Evolutionary conservation across 2,113 vertebrate genomes (phyloP), one percentile per base, ranked within the genome.

Genomic region (Melanocharis versteri): DNA sequence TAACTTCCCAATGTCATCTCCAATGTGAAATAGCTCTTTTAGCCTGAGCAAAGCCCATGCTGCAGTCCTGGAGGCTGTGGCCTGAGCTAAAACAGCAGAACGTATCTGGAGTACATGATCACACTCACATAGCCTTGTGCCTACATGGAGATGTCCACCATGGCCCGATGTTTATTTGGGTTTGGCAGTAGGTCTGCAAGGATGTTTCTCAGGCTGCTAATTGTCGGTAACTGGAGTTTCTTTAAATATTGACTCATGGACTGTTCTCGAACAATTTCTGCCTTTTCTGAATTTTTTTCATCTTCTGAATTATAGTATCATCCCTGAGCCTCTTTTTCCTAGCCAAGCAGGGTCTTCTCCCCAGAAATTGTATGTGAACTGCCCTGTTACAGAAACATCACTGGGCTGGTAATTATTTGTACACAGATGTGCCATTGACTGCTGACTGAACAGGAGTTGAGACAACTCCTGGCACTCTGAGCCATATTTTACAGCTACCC

Each of bases 21-120:
- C 75, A 81, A 44, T 40, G 79, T 91, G 90, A 91, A 96, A 62
- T 8, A 81, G 20, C 42, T 93, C 50, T 2, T 80, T 84, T 23
- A 84, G 60, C 53, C 64, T 51, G 8, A 81, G 66, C 27, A 91
- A 70, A 89, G 83, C 65, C 95, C 60, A 2, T 57, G 30, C 33
- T 71, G 60, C 65, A 45, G 28, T 22, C 0, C 0, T 53, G 58
- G n/a, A 81, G 57, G 48, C 54, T 62, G 39, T 20, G 70, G 66
- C 28, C 54, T 31, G 45, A 70, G 45, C 48, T 71, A 64, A 50
- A 86, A 0, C 15, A 89, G 58, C 60, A 79, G 76, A 40, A 83
- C 1, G 0, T 3, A 30, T 14, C 53, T 45, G 11, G 28, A 57
- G 18, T 50, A 44, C 37, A 33, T 1, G 44, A 47, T 28, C 53